Percentiles rank a stretch among this genome's conserved stretches.
Evolutionary conservation across 92 coral and sea anemone genomes (phyloP).

Genomic region (Micromussa lordhowensis): DNA sequence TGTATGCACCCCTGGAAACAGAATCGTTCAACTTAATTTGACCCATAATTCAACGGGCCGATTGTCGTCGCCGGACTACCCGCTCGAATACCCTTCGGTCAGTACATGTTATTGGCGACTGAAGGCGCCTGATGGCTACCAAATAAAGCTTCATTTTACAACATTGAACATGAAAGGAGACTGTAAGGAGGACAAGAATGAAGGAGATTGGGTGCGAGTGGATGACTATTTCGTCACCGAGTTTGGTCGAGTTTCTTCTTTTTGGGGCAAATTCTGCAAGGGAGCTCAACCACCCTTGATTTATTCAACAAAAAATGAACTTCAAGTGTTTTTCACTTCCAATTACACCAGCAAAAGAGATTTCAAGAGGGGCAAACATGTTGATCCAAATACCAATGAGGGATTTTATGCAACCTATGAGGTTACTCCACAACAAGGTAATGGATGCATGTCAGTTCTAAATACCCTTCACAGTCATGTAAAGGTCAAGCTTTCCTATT

Average conservation of each 20-base stretch:
- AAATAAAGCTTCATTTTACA: constrained; percentile 27
- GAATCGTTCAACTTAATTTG: constrained; percentile 30
- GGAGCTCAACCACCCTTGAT: constrained; percentile 17
- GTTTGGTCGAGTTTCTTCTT: constrained; percentile 19
- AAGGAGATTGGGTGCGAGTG: constrained; percentile 27
- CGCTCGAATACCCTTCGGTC: constrained; percentile 20
- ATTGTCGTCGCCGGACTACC: constrained; percentile 48
- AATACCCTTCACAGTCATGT: not conserved
- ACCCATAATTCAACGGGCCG: constrained; percentile 39
- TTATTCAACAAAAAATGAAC: constrained; percentile 45
- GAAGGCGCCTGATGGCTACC: constrained; percentile 35
- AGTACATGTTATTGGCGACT: constrained; percentile 32
- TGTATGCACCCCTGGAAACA: constrained; percentile 34
- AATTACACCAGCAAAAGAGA: not conserved
- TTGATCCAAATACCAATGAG: not conserved
- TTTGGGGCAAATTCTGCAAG: constrained; percentile 43
- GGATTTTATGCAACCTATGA: constrained; percentile 45
- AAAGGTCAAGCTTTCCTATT: not conserved
- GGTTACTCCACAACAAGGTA: constrained; percentile 42
- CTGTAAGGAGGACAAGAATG: not conserved
- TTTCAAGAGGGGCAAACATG: not conserved
- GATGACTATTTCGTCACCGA: constrained; percentile 39
- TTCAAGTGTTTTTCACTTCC: constrained; percentile 43
- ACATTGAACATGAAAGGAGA: constrained; percentile 24
- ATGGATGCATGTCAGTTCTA: not conserved